phyloP scores from a whole-genome alignment of 2,797 vertebrate species.

The Pangasius sanitwongsei region DNA sequence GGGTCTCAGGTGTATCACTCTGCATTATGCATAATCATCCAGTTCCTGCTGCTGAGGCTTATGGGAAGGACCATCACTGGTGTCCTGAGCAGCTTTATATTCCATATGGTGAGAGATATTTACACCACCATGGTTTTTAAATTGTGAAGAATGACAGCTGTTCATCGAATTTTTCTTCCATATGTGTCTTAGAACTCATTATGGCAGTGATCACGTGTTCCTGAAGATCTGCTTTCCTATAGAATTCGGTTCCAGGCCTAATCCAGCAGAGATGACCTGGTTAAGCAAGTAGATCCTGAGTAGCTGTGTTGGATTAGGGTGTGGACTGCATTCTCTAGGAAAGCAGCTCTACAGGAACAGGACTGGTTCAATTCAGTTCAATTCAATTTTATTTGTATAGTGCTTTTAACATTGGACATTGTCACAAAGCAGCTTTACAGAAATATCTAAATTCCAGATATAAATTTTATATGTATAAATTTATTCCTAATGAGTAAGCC shows the following conservation, averaged over 20 bases:
- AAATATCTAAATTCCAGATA: not conserved
- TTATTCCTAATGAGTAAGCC: not conserved
- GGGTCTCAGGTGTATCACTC: slow-evolving; percentile 91
- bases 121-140: not conserved
- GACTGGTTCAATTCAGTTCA: not conserved
- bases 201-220: not conserved
- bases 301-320: not conserved
- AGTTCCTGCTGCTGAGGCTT: slow-evolving; percentile 95
- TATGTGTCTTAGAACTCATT: not conserved
- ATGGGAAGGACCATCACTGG: slow-evolving; percentile 94
- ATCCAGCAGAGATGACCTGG: not conserved
- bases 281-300: not conserved
- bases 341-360: not conserved
- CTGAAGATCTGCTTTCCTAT: not conserved
- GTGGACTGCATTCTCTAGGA: not conserved
- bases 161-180: not conserved
- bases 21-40: slow-evolving; percentile 85
- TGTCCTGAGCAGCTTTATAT: slow-evolving; percentile 85
- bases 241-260: not conserved
- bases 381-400: not conserved
- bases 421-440: not conserved
- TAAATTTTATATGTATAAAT: not conserved
- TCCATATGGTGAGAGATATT: slow-evolving; percentile 89
- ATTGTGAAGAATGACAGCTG: not conserved
- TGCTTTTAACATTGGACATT: not conserved